Evolutionary conservation across 2,888 invertebrate genomes (phyloP).

Genomic region (Spialia ferax): DNA sequence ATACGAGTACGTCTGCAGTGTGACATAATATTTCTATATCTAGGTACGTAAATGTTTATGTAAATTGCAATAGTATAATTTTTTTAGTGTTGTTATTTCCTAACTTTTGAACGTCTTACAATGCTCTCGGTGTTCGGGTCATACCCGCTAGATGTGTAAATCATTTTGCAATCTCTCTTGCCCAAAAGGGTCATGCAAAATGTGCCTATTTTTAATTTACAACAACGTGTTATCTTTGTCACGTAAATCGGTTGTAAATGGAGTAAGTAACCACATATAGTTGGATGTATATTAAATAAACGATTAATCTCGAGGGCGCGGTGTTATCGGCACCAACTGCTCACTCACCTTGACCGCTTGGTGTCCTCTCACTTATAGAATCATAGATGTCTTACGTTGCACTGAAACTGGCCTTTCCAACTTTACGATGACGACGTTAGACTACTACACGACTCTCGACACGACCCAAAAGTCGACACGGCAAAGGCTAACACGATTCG

Average conservation of each 20-base stretch:
- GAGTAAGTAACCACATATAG: constrained; percentile 47
- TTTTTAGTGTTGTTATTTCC: not conserved
- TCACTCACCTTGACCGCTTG: constrained; percentile 81
- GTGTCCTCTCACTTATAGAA: constrained; percentile 74
- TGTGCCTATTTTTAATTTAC: constrained; percentile 1
- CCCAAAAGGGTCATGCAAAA: not conserved
- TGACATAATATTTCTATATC: too few relatives aligned
- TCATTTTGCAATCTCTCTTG: not conserved
- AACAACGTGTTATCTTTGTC: constrained; percentile 9
- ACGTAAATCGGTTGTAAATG: constrained; percentile 35
- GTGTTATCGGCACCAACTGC: constrained; percentile 71
- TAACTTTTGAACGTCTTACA: not conserved
- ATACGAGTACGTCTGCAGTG: too few relatives aligned
- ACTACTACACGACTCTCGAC: not conserved
- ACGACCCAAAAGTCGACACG: not conserved
- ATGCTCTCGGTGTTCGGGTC: not conserved
- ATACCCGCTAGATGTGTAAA: not conserved
- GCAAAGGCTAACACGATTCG: too few relatives aligned
- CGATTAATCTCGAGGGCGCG: constrained; percentile 68
- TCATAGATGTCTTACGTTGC: constrained; percentile 38
- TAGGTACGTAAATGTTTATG: not conserved
- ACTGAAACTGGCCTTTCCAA: not conserved
- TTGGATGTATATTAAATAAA: constrained; percentile 58
- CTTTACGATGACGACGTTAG: constrained; percentile 2
- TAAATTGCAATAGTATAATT: too few relatives aligned